Percentiles rank a stretch among this genome's conserved stretches.
phyloP scores from a whole-genome alignment of 2,113 vertebrate genomes.

The Vidua chalybeata region DNA sequence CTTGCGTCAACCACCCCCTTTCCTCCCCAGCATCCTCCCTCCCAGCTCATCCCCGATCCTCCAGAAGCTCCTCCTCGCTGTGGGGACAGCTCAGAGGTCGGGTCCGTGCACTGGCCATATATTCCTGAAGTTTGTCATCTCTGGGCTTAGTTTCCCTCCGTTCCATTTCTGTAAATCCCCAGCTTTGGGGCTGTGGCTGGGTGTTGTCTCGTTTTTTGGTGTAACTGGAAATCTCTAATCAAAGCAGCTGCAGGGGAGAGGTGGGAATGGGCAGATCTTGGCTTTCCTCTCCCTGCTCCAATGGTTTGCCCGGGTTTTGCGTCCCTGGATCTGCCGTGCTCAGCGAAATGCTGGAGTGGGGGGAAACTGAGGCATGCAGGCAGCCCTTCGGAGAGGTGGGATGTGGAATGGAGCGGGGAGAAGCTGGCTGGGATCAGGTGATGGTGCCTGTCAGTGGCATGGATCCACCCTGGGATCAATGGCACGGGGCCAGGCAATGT shows the following conservation, averaged over 20 bases:
- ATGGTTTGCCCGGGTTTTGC: rapidly evolving
- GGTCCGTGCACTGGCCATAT: rapidly evolving
- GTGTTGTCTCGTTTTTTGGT: background rate
- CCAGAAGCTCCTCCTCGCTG: background rate
- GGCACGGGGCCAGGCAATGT: rapidly evolving
- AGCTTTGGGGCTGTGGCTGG: background rate
- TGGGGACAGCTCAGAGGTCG: rapidly evolving
- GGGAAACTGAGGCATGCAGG: slow-evolving; percentile 38
- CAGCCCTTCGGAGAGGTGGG: background rate
- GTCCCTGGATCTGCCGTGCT: rapidly evolving
- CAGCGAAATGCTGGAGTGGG: rapidly evolving
- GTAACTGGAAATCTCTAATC: slow-evolving; percentile 51
- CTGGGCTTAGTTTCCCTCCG: rapidly evolving
- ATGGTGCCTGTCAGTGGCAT: background rate
- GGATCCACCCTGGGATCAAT: background rate
- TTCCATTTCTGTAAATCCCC: background rate
- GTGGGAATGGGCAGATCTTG: background rate
- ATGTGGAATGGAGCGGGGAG: background rate
- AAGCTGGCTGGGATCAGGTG: background rate
- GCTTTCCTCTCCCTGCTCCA: background rate
- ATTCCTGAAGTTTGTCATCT: background rate
- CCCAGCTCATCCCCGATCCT: rapidly evolving
- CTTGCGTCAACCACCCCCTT: background rate
- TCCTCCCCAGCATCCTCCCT: background rate
- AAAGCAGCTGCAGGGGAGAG: background rate